These are phyloP conservation scores for Autographa pulchrina DNA, from an alignment of 2,888 invertebrate species.

Conservation along the genomic window DNA sequence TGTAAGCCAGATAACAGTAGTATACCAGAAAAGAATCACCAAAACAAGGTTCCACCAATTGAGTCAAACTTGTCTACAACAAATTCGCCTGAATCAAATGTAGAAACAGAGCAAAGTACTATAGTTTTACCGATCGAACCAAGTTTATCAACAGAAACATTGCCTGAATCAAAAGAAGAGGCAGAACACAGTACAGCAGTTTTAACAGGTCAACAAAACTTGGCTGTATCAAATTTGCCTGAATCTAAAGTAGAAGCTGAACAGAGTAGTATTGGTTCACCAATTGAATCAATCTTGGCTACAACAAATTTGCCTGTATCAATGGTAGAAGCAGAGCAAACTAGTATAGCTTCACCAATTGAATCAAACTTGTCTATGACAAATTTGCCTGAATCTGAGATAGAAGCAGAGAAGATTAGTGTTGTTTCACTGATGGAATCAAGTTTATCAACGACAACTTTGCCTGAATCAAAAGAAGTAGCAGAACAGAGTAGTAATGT, in stretches of 20 bases:
- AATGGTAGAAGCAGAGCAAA: not conserved
- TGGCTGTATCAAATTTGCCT: not conserved
- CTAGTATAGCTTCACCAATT: not conserved
- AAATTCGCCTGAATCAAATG: conserved; percentile 57
- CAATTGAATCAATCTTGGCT: not conserved
- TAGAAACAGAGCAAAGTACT: conserved; percentile 57
- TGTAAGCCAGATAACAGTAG: conserved; percentile 31
- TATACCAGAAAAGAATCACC: conserved; percentile 49
- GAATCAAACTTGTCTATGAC: not conserved
- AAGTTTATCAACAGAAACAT: conserved; percentile 63
- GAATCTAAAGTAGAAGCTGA: not conserved
- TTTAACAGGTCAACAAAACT: no score
- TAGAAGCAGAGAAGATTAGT: not conserved
- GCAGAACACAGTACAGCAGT: no score
- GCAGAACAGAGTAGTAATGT: no score
- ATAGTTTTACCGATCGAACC: conserved; percentile 71
- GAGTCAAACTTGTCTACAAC: conserved; percentile 69
- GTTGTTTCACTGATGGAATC: no score
- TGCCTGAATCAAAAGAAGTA: no score
- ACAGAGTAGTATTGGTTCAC: not conserved
- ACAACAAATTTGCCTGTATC: not conserved
- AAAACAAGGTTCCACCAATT: conserved; percentile 73
- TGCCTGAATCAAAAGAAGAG: conserved; percentile 56
- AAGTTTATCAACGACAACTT: no score
- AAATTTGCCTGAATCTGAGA: not conserved